Evolutionary conservation across 2,113 vertebrate species (phyloP), one percentile per base, ranked within the genome.

Genomic region (Camelus bactrianus): DNA sequence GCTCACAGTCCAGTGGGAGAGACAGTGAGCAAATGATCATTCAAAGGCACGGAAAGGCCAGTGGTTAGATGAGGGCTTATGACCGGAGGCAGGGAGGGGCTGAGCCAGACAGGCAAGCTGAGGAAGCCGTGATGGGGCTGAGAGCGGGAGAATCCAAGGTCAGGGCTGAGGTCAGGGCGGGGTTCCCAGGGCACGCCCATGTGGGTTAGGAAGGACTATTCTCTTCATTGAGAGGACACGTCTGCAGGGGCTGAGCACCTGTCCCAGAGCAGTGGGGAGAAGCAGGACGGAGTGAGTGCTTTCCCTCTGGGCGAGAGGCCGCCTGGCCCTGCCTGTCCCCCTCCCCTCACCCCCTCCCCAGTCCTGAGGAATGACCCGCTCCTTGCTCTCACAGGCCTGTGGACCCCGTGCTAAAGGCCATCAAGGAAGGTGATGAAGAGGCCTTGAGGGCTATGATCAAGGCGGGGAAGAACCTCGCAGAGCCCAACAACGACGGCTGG

Each of bases 401-500:
- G 90, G 99, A 99, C 83, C 99, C 99, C 3, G 96, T 99, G 56
- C 97, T 99, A 48, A 95, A 97, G 89, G 98, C 98, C 60, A 99
- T 99, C 98, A 99, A 90, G 97, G 98, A 98, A 2, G 97, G 99
- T 96, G 98, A 99, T 72, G 98, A 97, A 35, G 98, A 96, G 48
- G 98, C 97, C 28, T 97, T 99, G 87, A 98, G 52, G 86, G 95
- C 95, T 0, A 98, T 99, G 97, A 98, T 98, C 95, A 91, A 99
- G 95, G 97, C 75, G 1, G 98, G 98, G 91, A 99, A 98, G 93
- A 98, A 99, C 75, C 98, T 99, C 67, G 98, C 98, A 24, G 96
- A 99, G 85, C 98, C 99, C 6, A 99, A 98, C 94, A 99, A 98
- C 79, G 99, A 99, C 0, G 99, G 99, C 92, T 99, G 99, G 99